phyloP scores from a whole-genome alignment of 2,888 invertebrate genomes.

The Octonoba sinensis region DNA sequence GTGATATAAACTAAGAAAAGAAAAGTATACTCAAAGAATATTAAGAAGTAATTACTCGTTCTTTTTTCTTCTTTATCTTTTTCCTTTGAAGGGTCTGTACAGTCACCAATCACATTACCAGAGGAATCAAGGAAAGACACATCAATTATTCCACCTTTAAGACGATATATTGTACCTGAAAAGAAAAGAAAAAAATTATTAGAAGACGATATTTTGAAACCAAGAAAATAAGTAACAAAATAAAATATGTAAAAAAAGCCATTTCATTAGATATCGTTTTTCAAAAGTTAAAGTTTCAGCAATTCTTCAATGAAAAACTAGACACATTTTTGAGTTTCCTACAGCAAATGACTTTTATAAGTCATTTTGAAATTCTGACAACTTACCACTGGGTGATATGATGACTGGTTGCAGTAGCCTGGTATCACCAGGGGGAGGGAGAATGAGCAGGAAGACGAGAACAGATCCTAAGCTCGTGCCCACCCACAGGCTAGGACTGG shows the following conservation, averaged over 20 bases:
- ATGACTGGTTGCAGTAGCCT: conserved; percentile 83
- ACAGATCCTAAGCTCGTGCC: conserved; percentile 97
- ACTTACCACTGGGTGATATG: conserved; percentile 83
- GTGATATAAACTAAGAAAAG: no score
- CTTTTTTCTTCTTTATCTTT: conserved; percentile 59
- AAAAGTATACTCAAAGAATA: no score
- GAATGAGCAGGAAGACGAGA: conserved; percentile 88
- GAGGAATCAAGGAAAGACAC: conserved; percentile 97
- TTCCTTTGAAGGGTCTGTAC: conserved; percentile 34
- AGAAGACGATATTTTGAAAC: conserved; percentile 12
- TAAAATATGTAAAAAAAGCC: neutral
- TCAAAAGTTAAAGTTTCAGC: no score
- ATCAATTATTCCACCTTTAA: conserved; percentile 93
- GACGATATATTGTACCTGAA: conserved; percentile 92
- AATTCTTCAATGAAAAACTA: no score
- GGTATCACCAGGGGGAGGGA: conserved; percentile 81
- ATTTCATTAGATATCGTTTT: neutral
- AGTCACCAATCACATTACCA: conserved; percentile 74
- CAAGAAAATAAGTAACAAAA: neutral
- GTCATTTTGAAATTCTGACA: no score
- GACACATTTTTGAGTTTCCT: no score
- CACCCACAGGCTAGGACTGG: conserved; percentile 94
- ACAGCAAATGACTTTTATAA: no score
- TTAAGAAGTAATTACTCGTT: neutral
- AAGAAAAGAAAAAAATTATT: conserved; percentile 32